Evolutionary conservation across 1,140 invertebrate species (phyloP).

Genomic region (Drosophila virilis): DNA sequence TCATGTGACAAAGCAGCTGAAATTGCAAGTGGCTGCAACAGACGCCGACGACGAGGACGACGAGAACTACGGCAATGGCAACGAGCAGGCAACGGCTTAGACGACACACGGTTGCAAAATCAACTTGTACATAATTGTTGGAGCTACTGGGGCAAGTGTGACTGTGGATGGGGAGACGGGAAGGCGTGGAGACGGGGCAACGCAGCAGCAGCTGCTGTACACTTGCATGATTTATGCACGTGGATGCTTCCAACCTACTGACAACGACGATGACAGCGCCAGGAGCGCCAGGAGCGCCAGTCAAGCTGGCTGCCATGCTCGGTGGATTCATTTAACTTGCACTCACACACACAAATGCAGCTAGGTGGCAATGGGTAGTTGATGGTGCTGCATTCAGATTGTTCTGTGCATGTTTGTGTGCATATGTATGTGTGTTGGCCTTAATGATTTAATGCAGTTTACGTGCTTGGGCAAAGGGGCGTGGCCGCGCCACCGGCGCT

Average conservation of each 20-base stretch:
- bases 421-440: slow-evolving; percentile 29
- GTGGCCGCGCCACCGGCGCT: slow-evolving; percentile 52
- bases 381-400: slow-evolving; percentile 7
- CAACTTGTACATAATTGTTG: slow-evolving; percentile 62
- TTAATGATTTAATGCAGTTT: slow-evolving; percentile 77
- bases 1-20: slow-evolving; percentile 73
- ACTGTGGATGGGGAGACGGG: not conserved
- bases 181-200: not conserved
- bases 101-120: slow-evolving; percentile 43
- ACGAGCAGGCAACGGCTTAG: slow-evolving; percentile 24
- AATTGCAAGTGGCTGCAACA: slow-evolving; percentile 69
- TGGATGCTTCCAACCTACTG: slow-evolving; percentile 42
- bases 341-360: slow-evolving; percentile 11
- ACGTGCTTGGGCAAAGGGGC: slow-evolving; percentile 45
- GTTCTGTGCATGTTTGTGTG: not conserved
- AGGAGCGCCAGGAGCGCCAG: slow-evolving; percentile 7
- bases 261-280: slow-evolving; percentile 26
- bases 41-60: slow-evolving; percentile 27
- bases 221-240: slow-evolving; percentile 59
- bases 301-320: slow-evolving; percentile 5
- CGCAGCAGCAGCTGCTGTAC: slow-evolving; percentile 24
- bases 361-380: not conserved
- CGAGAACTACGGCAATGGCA: slow-evolving; percentile 3
- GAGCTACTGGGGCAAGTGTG: slow-evolving; percentile 9
- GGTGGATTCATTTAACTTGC: slow-evolving; percentile 33